Conservation (phyloP, 2,888 invertebrate species). For the Blastobasis lacticolella region DNA sequence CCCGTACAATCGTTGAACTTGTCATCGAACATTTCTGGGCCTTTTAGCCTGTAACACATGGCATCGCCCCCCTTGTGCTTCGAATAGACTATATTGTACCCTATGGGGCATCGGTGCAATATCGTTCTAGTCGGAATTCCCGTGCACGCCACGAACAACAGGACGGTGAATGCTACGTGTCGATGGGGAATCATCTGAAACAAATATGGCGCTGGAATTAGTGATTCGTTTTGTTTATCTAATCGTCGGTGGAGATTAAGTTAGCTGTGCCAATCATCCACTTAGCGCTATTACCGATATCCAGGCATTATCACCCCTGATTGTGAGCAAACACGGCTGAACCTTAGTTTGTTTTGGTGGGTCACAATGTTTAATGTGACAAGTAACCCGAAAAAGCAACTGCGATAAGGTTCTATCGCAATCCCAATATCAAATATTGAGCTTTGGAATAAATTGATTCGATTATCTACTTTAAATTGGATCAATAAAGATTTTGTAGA, state of each 20-base stretch:
- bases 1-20: slow-evolving; percentile 51
- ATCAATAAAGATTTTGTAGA: too few relatives aligned
- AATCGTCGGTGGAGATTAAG: slow-evolving; percentile 10
- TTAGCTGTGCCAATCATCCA: slow-evolving; percentile 25
- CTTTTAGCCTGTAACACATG: slow-evolving; percentile 52
- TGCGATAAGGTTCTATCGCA: too few relatives aligned
- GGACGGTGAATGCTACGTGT: slow-evolving; percentile 9
- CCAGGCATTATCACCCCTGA: slow-evolving; percentile 22
- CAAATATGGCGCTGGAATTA: not conserved
- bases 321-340: slow-evolving; percentile 12
- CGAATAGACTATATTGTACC: slow-evolving; percentile 37
- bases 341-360: not conserved
- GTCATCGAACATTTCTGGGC: slow-evolving; percentile 47
- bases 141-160: too few relatives aligned
- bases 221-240: not conserved
- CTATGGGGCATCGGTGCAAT: slow-evolving; percentile 47
- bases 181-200: slow-evolving; percentile 43
- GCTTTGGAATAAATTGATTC: too few relatives aligned
- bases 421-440: too few relatives aligned
- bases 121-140: slow-evolving; percentile 13
- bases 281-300: slow-evolving; percentile 30
- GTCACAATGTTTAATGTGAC: too few relatives aligned
- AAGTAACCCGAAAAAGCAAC: too few relatives aligned
- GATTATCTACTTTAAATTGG: too few relatives aligned
- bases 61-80: slow-evolving; percentile 22